phyloP scores from a whole-genome alignment of 92 coral and sea anemone genomes.

The Epizoanthus fatuus region DNA sequence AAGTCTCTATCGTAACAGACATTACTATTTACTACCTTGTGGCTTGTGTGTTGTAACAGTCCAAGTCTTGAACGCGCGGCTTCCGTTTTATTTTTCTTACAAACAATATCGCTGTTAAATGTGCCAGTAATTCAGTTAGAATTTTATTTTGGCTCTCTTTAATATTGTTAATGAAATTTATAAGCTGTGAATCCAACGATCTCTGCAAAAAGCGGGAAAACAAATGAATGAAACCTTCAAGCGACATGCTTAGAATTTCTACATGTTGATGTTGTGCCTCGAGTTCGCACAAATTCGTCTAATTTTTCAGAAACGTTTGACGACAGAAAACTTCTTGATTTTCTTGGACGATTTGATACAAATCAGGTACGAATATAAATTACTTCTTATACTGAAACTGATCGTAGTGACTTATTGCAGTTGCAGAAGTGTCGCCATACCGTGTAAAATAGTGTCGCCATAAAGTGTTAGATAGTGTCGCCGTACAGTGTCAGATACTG shows the following conservation, averaged over 20 bases:
- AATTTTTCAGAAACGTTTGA: neutral
- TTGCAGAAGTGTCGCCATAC: no score
- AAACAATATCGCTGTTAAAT: neutral
- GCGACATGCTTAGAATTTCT: neutral
- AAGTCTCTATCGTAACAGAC: no score
- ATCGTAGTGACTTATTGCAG: neutral
- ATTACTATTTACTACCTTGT: no score
- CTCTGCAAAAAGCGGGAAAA: constrained; percentile 11
- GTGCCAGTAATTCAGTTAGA: neutral
- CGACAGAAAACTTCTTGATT: neutral
- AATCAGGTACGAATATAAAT: neutral
- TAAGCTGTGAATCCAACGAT: neutral
- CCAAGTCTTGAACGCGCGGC: neutral
- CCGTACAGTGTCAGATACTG: no score
- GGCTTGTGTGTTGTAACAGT: no score
- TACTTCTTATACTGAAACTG: neutral
- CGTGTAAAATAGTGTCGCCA: no score
- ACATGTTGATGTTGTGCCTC: neutral
- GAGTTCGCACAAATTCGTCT: neutral
- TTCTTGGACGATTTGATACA: neutral
- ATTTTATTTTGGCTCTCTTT: neutral
- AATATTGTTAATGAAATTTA: neutral
- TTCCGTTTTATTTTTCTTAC: neutral
- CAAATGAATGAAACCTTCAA: constrained; percentile 7
- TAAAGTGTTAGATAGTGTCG: no score